Base-by-base conservation (phyloP, 2,113 vertebrate genomes). In the Elephas maximus region DNA sequence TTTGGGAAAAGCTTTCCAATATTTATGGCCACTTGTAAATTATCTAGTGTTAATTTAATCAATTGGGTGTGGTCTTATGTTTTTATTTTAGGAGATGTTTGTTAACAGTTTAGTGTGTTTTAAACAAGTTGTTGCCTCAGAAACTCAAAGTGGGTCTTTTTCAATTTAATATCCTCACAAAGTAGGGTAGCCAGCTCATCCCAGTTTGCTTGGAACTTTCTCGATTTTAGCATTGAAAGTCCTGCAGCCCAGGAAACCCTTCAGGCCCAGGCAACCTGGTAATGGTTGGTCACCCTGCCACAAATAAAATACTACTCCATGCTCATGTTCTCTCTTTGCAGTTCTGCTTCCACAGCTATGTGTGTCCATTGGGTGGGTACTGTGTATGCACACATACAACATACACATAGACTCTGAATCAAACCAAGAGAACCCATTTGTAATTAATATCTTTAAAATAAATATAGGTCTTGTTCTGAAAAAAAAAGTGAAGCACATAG, bases 21-120 rank as follows among this genome's bases (percentile, higher is more conserved):
- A 53, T 62, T 65, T 60, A 67, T 41, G 28, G 69, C 48, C 30
- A 53, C 45, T 63, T 71, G 37, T 71, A 76, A 91, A 53, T 53
- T 65, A 18, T 63, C 0, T 45, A 21, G 45, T 44, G 44, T 33
- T 95, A 53, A 80, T 77, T 93, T 63, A 87, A 45, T 78, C 41
- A 60, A 65, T 23, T 24, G 77, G 33, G 8, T 14, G 5, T 3
- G 67, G 28, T 8, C 57, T 90, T 65, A 48, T 3, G 11, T 91
- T 80, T 87, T 24, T n/a, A 77, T 83, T 78, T 93, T n/a, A 57
- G 71, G 33, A 93, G 23, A 5, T 76, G 12, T 96, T 69, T 91
- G 14, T 84, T 84, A 85, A 91, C n/a, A 51, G 73, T 76, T 65
- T 26, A 21, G 65, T 44, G 41, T 10, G 24, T 81, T 90, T 82